These are phyloP conservation scores for Nowickia ferox DNA, from an alignment of 2,888 invertebrate species.

Conservation along the genomic window DNA sequence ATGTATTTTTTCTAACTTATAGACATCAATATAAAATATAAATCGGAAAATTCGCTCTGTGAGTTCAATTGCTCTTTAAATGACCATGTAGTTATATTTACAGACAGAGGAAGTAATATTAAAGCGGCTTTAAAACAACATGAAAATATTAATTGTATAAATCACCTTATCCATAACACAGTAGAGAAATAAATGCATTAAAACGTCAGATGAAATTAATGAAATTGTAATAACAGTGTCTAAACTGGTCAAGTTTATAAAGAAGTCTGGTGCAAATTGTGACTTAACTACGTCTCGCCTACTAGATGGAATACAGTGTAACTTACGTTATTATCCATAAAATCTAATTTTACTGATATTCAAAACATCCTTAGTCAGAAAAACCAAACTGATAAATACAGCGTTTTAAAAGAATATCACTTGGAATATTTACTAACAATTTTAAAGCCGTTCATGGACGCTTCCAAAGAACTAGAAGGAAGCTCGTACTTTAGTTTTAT, in stretches of 20 bases:
- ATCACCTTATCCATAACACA: constrained; percentile 41
- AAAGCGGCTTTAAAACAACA: constrained; percentile 37
- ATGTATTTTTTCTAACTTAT: too few species aligned
- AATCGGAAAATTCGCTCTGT: constrained; percentile 2
- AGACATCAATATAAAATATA: too few species aligned
- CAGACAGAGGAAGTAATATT: constrained; percentile 54
- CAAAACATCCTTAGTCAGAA: constrained; percentile 39
- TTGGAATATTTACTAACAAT: constrained; percentile 52
- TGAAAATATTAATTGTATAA: constrained; percentile 38
- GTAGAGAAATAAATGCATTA: constrained; percentile 50
- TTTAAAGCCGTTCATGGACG: too few species aligned
- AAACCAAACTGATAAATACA: constrained; percentile 46
- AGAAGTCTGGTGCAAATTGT: neutral
- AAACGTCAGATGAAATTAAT: constrained; percentile 16
- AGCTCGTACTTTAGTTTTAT: neutral
- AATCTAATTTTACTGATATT: constrained; percentile 47
- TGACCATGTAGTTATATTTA: constrained; percentile 51
- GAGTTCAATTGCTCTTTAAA: constrained; percentile 46
- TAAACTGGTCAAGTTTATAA: neutral
- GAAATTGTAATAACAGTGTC: neutral
- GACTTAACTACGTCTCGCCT: constrained; percentile 16
- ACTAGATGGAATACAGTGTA: constrained; percentile 17
- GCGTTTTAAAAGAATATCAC: constrained; percentile 49
- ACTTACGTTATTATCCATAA: constrained; percentile 40
- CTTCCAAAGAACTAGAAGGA: constrained; percentile 50